A percentile compares a stretch with the other conserved stretches of the same genome.
Evolutionary conservation across 2,888 invertebrate species (phyloP).

Genomic region (Hoplodrina blanda): DNA sequence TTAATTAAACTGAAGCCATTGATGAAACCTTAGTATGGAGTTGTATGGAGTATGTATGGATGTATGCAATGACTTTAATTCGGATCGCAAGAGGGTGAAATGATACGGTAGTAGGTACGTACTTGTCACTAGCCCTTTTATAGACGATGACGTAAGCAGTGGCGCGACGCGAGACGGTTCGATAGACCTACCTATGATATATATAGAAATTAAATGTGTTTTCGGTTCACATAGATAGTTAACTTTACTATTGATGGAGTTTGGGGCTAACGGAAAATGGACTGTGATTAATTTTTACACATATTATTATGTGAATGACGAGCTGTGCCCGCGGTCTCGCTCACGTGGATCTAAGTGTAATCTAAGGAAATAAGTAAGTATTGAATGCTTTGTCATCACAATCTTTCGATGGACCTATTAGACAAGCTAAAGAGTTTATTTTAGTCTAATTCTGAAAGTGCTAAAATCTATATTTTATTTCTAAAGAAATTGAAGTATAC

Average conservation of each 20-base stretch:
- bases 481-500: too few relatives aligned
- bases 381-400: too few relatives aligned
- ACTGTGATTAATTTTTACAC: too few relatives aligned
- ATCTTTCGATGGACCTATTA: too few relatives aligned
- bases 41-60: slow-evolving; percentile 29
- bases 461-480: too few relatives aligned
- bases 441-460: too few relatives aligned
- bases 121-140: slow-evolving; percentile 27
- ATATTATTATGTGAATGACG: too few relatives aligned
- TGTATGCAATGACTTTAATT: slow-evolving; percentile 73
- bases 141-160: slow-evolving; percentile 27
- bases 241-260: neutral
- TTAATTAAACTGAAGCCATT: slow-evolving; percentile 85
- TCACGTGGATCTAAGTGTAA: too few relatives aligned
- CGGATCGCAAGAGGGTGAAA: slow-evolving; percentile 41
- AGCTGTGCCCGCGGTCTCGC: too few relatives aligned
- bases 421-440: too few relatives aligned
- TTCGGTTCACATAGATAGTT: neutral
- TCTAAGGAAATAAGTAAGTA: too few relatives aligned
- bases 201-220: neutral
- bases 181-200: neutral
- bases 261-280: too few relatives aligned
- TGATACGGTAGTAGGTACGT: slow-evolving; percentile 19
- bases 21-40: slow-evolving; percentile 77
- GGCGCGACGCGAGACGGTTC: slow-evolving; percentile 16